Evolutionary conservation across 2,888 invertebrate genomes (phyloP), one percentile per base, ranked within the genome.

Genomic region (Autographa pulchrina): DNA sequence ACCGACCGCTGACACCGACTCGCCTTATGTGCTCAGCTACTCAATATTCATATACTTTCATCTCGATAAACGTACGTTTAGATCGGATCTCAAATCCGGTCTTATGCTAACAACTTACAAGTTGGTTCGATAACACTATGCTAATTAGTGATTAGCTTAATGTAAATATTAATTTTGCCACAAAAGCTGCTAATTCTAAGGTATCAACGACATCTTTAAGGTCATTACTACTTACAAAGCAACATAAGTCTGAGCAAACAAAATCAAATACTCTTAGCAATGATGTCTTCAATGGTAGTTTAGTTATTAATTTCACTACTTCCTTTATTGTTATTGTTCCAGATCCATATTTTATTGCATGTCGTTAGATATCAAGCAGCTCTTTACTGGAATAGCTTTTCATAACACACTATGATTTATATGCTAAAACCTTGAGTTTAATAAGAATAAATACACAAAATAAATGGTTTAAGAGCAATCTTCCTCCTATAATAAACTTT

Each of bases 31-130:
- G 16, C 43, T 43, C 43, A 78, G 77, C 80, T 78, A 75, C 67
- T 80, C 77, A 80, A 80, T 84, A 82, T 84, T 78, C 78, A 85
- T 81, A 76, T 85, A 77, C 79, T 84, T 83, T 83, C 80, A 68
- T 82, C 69, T 82, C 76, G 72, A 56, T 61, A 68, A 74, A 61
- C 68, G 38, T 54, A 62, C 25, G 58, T 66, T 76, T 52, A 64
- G 80, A 72, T 76, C 48, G 59, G 58, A 80, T 70, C 43, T 65
- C 32, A 2, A 18, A 70, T 48, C 67, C 61, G 65, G 65, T 72
- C 54, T 35, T 11, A 31, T 18, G 41, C 32, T 11, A 52, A 68
- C 35, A 59, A 41, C 32, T 11, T 43, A 68, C 35, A 59, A 41
- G n/a, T 70, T 64, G n/a, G 18, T 1, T 7, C 38, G 62, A 70